Base-by-base conservation (phyloP, 2,113 vertebrate species). In the Oncorhynchus masou region DNA sequence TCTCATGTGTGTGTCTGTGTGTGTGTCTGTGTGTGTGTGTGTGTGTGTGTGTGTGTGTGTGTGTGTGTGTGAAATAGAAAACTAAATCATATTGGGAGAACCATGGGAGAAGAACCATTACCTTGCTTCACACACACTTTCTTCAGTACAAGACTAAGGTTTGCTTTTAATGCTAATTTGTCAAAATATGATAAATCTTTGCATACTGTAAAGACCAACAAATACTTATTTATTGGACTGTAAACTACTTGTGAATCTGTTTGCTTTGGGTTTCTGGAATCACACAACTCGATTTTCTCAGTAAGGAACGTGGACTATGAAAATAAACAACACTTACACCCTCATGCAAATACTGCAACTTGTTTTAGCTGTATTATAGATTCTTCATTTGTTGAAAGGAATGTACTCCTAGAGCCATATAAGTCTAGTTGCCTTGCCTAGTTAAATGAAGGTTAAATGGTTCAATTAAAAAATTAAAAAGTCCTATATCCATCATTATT, bases 61-160 rank as follows among this genome's bases (percentile, higher is more conserved):
- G 1, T 45, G 39, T 45, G 39, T 45, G 39, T 16, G 1, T 3
- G 16, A 16, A 54, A 54, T 5, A 19, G 51, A 54, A 54, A 1
- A 54, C 51, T 34, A 34, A 4, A 16, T 15, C 51, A 12, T 19
- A 54, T 16, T 54, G 20, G 9, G 59, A 62, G n/a, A 2, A 22
- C 59, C n/a, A n/a, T n/a, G n/a, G n/a, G n/a, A n/a, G n/a, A n/a
- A 62, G n/a, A 2, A 22, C 59, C 59, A 22, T 15, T 22, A 60
- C 59, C n/a, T 22, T 60, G 59, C 59, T 57, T 57, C 19, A 25
- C 64, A 66, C 39, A 3, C 45, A 2, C 75, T 66, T 3, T 48
- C 76, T 72, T 81, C 59, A 71, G 68, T 79, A 70, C 16, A 1
- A 76, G 34, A 59, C 3, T 83, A 81, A 77, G 51, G 16, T 4